These are phyloP conservation scores for Gadopsis marmoratus DNA, from an alignment of 2,797 vertebrate species.

Conservation along the genomic window DNA sequence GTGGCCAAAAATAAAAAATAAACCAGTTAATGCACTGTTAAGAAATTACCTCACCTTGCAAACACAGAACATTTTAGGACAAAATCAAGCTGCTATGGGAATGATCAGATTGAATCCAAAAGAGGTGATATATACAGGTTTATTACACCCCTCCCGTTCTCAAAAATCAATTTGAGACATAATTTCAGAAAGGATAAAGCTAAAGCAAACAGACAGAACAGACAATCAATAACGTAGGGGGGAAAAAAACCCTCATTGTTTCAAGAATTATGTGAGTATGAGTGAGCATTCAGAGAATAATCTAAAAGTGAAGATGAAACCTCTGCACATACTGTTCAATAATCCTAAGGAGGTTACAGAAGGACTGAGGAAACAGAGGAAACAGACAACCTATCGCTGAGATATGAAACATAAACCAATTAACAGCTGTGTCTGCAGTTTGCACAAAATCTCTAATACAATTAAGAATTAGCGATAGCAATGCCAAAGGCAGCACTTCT, in stretches of 20 bases:
- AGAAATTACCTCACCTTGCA: neutral
- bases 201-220: neutral
- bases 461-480: slow-evolving; percentile 61
- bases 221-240: neutral
- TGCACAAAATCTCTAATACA: slow-evolving; percentile 63
- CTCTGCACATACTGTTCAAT: slow-evolving; percentile 6
- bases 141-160: neutral
- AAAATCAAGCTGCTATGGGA: neutral
- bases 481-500: slow-evolving; percentile 45
- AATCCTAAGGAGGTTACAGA: slow-evolving; percentile 22
- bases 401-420: slow-evolving; percentile 67
- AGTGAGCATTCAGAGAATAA: neutral
- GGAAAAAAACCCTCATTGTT: neutral
- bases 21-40: neutral
- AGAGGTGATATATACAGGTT: neutral
- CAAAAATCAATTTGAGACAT: neutral
- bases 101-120: neutral
- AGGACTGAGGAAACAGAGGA: slow-evolving; percentile 11
- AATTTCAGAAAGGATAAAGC: neutral
- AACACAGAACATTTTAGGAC: neutral
- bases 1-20: neutral
- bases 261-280: neutral
- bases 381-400: slow-evolving; percentile 31
- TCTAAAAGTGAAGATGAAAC: slow-evolving; percentile 1
- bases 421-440: slow-evolving; percentile 61